phyloP scores from a whole-genome alignment of 1,140 invertebrate species.

The Aphaenogaster rudis region DNA sequence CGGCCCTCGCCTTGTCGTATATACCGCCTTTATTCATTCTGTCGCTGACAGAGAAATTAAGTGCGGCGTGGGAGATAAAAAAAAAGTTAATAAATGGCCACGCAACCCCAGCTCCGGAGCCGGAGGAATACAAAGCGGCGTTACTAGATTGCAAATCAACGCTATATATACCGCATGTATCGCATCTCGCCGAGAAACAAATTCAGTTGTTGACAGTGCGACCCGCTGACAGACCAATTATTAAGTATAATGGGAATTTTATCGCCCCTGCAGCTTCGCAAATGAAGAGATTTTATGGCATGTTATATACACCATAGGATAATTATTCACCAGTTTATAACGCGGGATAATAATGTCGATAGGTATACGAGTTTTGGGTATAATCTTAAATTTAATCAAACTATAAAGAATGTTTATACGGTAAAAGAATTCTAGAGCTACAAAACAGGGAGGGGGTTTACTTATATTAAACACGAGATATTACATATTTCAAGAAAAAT shows the following conservation, averaged over 20 bases:
- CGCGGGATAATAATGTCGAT: conserved; percentile 1
- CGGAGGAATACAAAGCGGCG: conserved; percentile 49
- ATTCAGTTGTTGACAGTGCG: conserved; percentile 44
- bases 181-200: conserved; percentile 30
- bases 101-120: conserved; percentile 5
- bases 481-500: background rate
- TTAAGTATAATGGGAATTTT: conserved; percentile 61
- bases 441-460: background rate
- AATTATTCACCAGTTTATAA: conserved; percentile 5
- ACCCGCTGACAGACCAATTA: conserved; percentile 45
- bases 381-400: background rate
- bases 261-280: background rate
- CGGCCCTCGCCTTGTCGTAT: background rate
- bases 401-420: background rate
- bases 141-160: conserved; percentile 57
- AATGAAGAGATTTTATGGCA: conserved; percentile 30
- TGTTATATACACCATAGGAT: background rate
- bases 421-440: background rate
- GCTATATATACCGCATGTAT: conserved; percentile 29
- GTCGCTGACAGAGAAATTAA: conserved; percentile 62
- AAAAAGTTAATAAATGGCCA: conserved; percentile 65
- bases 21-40: conserved; percentile 48
- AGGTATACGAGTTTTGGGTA: background rate
- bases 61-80: conserved; percentile 56
- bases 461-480: background rate